phyloP scores from a whole-genome alignment of 2,113 vertebrate species.

The Atherinomorus stipes region DNA sequence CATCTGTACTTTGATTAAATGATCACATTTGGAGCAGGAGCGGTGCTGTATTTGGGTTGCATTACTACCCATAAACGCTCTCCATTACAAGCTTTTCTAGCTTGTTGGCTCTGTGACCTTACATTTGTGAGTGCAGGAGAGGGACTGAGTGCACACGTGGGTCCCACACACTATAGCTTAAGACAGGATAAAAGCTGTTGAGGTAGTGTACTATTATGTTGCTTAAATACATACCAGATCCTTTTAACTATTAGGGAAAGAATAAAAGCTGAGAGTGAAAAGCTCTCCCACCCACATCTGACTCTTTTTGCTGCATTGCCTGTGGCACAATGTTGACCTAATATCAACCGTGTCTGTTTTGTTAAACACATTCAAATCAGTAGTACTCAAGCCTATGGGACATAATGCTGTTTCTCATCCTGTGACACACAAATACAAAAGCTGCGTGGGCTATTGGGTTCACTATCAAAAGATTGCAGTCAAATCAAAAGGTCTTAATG shows the following conservation, averaged over 20 bases:
- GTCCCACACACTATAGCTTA: constrained; percentile 74
- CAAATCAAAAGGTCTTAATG: constrained; percentile 71
- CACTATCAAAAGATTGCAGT: constrained; percentile 67
- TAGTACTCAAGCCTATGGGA: constrained; percentile 76
- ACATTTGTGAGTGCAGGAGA: constrained; percentile 50
- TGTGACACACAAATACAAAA: constrained; percentile 78
- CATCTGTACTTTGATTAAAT: constrained; percentile 84
- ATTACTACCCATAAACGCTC: constrained; percentile 78
- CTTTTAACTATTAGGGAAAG: constrained; percentile 77
- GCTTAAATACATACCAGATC: constrained; percentile 77
- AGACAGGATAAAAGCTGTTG: constrained; percentile 80
- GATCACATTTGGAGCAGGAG: constrained; percentile 79
- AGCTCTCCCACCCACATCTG: constrained; percentile 78
- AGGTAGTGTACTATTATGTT: constrained; percentile 76
- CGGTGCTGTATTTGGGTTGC: constrained; percentile 75
- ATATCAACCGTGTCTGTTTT: constrained; percentile 80
- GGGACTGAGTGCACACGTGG: constrained; percentile 39
- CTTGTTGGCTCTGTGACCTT: constrained; percentile 75
- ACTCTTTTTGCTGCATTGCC: constrained; percentile 77
- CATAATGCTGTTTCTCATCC: constrained; percentile 71
- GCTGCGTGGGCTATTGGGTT: constrained; percentile 68
- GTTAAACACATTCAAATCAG: constrained; percentile 81
- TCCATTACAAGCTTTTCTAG: constrained; percentile 81
- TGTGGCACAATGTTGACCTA: constrained; percentile 77
- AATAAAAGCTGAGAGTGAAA: constrained; percentile 76